Evolutionary conservation across 2,113 vertebrate genomes (phyloP).

Genomic region (Phoenicopterus ruber): DNA sequence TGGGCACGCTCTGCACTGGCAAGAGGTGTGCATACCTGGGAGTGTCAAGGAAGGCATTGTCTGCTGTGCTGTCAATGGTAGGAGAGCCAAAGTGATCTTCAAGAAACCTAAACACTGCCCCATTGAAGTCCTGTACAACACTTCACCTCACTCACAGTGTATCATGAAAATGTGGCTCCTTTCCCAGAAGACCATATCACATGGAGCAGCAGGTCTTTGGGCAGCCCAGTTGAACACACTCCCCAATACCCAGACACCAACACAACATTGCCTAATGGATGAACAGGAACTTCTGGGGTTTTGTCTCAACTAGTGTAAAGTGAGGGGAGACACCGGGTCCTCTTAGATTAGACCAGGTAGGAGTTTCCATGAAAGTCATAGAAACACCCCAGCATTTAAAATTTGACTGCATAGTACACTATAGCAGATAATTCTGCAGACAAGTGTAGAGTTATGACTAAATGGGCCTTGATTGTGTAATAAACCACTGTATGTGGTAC

Average conservation of each 20-base stretch:
- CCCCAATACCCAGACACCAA: background rate
- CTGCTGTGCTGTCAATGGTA: background rate
- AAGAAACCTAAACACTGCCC: background rate
- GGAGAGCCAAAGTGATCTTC: background rate
- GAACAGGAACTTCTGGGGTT: background rate
- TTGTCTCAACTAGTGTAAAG: background rate
- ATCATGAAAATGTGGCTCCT: background rate
- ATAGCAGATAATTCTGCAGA: background rate
- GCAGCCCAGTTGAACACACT: accelerated
- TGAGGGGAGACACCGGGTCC: background rate
- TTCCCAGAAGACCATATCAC: background rate
- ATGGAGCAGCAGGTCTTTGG: background rate
- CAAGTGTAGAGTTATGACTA: background rate
- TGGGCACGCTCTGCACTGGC: accelerated
- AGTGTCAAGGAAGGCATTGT: accelerated
- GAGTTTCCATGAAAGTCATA: background rate
- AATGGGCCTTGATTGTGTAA: background rate
- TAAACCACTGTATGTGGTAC: background rate
- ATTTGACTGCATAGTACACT: background rate
- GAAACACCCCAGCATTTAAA: background rate
- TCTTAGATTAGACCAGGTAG: background rate
- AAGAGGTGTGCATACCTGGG: background rate
- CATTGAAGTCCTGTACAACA: background rate
- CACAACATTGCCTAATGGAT: background rate
- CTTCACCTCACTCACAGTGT: background rate